Percentiles rank a stretch among this genome's conserved stretches.
phyloP scores from a whole-genome alignment of 1,140 invertebrate genomes.

The Bombus superbus region DNA sequence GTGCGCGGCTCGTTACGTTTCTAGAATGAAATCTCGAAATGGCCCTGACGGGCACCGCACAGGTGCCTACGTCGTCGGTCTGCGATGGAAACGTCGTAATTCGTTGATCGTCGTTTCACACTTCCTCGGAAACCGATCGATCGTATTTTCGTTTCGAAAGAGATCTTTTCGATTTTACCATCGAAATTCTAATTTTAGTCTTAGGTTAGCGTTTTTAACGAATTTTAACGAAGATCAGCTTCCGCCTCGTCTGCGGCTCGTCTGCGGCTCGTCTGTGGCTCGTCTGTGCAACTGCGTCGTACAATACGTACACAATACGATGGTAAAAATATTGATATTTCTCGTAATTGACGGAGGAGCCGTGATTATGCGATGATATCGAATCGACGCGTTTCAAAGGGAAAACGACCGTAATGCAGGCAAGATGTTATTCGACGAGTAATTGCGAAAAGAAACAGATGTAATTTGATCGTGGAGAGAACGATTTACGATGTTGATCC shows the following conservation, averaged over 20 bases:
- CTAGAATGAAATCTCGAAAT: slow-evolving; percentile 39
- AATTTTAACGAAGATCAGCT: no score
- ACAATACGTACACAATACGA: not conserved
- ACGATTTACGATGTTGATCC: not conserved
- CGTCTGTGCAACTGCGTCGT: no score
- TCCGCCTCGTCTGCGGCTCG: no score
- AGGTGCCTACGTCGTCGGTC: not conserved
- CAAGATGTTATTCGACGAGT: no score
- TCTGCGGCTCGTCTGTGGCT: no score
- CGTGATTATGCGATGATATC: not conserved
- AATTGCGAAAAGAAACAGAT: not conserved
- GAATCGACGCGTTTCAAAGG: not conserved
- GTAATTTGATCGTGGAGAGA: not conserved
- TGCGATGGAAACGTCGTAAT: not conserved
- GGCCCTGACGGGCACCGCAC: not conserved
- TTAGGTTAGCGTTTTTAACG: no score
- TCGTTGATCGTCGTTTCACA: not conserved
- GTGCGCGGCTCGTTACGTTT: slow-evolving; percentile 39
- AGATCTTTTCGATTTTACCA: accelerated
- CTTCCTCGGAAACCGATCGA: not conserved
- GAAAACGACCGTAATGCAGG: not conserved
- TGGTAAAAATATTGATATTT: no score
- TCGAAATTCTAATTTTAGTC: no score
- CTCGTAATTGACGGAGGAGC: no score
- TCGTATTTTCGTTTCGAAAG: not conserved